These are phyloP conservation scores for Epinotia bilunana DNA, from an alignment of 2,888 invertebrate genomes.

Conservation along the genomic window DNA sequence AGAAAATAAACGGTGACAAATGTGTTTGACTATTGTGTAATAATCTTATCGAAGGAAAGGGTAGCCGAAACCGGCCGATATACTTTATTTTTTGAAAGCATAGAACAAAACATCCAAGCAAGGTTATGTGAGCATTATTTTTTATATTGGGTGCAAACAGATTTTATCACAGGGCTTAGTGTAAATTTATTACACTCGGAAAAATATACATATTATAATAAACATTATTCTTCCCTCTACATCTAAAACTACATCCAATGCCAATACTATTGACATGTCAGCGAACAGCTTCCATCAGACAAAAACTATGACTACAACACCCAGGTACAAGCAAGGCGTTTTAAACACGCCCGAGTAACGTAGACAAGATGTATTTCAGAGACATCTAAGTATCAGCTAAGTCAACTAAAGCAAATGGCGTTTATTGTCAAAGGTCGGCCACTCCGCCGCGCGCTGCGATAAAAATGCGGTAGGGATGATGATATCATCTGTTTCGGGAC, in stretches of 20 bases:
- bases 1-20: background rate
- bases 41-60: slow-evolving; percentile 9
- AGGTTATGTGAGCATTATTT: slow-evolving; percentile 11
- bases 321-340: slow-evolving; percentile 1
- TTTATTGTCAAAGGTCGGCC: slow-evolving; percentile 39
- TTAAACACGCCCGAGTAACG: slow-evolving; percentile 9
- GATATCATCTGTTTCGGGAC: background rate
- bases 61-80: background rate
- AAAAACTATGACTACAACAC: slow-evolving; percentile 28
- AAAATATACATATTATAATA: slow-evolving; percentile 58
- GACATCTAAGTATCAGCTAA: slow-evolving; percentile 16
- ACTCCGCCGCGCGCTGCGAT: slow-evolving; percentile 19
- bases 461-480: background rate
- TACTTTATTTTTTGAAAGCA: background rate
- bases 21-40: background rate
- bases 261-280: slow-evolving; percentile 26
- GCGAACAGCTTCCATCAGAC: slow-evolving; percentile 25
- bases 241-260: slow-evolving; percentile 47
- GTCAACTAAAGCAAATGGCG: slow-evolving; percentile 25
- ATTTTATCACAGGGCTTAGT: slow-evolving; percentile 73
- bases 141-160: slow-evolving; percentile 64
- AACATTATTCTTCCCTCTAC: slow-evolving; percentile 53
- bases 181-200: slow-evolving; percentile 62
- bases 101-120: slow-evolving; percentile 2
- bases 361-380: slow-evolving; percentile 28